A percentile compares a stretch with the other conserved stretches of the same genome.
Evolutionary conservation across 2,797 vertebrate genomes (phyloP).

Genomic region (Luscinia luscinia): DNA sequence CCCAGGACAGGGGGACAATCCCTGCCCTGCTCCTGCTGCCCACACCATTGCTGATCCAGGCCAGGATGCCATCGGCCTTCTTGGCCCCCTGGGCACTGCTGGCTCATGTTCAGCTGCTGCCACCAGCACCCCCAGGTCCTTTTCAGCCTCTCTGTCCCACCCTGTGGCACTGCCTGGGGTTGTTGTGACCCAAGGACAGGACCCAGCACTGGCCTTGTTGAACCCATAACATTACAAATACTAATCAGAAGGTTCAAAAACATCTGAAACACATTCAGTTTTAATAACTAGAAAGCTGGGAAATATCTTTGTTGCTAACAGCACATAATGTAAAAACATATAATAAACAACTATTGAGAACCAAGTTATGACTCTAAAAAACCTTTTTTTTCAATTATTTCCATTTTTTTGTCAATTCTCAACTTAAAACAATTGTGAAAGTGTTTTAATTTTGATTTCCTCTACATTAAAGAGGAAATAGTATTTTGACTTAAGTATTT

Average conservation of each 20-base stretch:
- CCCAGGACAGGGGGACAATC: rapidly evolving
- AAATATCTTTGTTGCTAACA: neutral
- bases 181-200: neutral
- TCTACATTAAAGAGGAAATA: neutral
- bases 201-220: neutral
- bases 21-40: neutral
- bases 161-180: rapidly evolving
- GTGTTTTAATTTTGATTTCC: neutral
- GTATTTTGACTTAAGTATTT: too few species aligned
- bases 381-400: neutral
- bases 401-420: neutral
- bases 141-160: neutral
- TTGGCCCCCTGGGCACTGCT: neutral
- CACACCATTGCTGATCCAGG: neutral
- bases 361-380: neutral
- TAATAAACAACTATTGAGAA: neutral
- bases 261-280: neutral
- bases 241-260: neutral
- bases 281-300: neutral
- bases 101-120: neutral
- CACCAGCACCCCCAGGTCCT: neutral
- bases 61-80: neutral
- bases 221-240: neutral
- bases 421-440: neutral
- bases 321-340: neutral